Evolutionary conservation across 2,797 vertebrate genomes (phyloP), one percentile per base, ranked within the genome.

Genomic region (Synaphobranchus kaupii): DNA sequence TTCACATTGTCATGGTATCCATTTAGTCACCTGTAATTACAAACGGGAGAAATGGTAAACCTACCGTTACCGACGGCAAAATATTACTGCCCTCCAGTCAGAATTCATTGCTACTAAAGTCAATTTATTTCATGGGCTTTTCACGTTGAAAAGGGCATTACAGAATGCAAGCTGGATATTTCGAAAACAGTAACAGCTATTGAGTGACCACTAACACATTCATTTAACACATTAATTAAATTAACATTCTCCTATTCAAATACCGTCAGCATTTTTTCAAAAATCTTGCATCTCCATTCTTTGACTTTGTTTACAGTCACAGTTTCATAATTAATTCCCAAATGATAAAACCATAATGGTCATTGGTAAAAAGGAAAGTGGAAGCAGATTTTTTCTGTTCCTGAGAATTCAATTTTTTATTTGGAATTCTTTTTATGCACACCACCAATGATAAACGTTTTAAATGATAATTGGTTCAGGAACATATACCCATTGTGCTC

Each of bases 1-100:
- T 94, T 94, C 93, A 90, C 88, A 90, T 94, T 92, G 91, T 95
- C 93, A 92, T 92, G 93, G 93, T 94, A 92, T 92, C 94, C 93
- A 93, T 94, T 94, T 94, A 92, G 90, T 93, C 90, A 92, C 95
- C 95, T 96, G 95, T 91, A 90, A 90, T 93, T 87, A 91, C 88
- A 92, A 94, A 91, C 90, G 87, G 28, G 34, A 34, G 5, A 76
- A 44, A 76, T 15, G 15, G 31, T 50, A 17, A 76, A 17, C 56
- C 17, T 17, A 71, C 63, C 28, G 15, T 48, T 86, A 15, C 39
- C 15, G 25, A 83, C 47, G 71, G 78, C 50, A 68, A 15, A 48
- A 48, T n/a, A 68, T 76, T 52, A 87, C 73, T 81, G 91, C n/a
- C 20, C 66, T 58, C 12, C 44, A 68, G 60, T 25, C 47, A 71